These are phyloP conservation scores for Drosophila kuntzei DNA, from an alignment of 2,888 invertebrate species.

Conservation along the genomic window DNA sequence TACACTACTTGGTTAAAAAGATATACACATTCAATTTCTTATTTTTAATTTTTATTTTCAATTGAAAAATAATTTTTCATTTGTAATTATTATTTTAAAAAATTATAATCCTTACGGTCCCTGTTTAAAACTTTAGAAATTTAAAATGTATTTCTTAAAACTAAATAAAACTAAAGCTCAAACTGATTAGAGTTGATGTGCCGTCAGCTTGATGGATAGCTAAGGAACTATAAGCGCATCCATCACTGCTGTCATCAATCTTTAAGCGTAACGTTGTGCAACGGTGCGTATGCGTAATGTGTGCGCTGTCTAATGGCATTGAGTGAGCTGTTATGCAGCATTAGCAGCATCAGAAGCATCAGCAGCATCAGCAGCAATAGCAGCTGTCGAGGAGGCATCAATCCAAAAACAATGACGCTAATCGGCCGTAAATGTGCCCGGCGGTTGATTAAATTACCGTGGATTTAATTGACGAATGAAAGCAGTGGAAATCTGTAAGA, in stretches of 20 bases:
- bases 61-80: no score
- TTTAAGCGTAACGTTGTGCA: conserved; percentile 45
- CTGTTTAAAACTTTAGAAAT: no score
- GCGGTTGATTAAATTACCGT: conserved; percentile 59
- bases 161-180: conserved; percentile 1
- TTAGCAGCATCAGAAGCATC: background rate
- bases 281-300: conserved; percentile 64
- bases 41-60: no score
- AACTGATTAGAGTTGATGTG: conserved; percentile 47
- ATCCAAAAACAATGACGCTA: conserved; percentile 57
- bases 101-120: no score
- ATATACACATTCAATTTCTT: no score
- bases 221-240: conserved; percentile 26
- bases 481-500: conserved; percentile 41
- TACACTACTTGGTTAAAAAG: no score
- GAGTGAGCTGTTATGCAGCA: conserved; percentile 29
- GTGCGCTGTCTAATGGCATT: conserved; percentile 24
- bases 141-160: no score
- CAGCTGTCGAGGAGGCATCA: conserved; percentile 16
- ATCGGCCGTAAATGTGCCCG: conserved; percentile 52
- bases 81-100: no score
- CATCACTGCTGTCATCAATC: conserved; percentile 63
- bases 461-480: conserved; percentile 33
- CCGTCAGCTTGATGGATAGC: conserved; percentile 41
- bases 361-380: background rate